These are phyloP conservation scores for Leptopilina syphax DNA, from an alignment of 2,888 invertebrate genomes.

Conservation along the genomic window DNA sequence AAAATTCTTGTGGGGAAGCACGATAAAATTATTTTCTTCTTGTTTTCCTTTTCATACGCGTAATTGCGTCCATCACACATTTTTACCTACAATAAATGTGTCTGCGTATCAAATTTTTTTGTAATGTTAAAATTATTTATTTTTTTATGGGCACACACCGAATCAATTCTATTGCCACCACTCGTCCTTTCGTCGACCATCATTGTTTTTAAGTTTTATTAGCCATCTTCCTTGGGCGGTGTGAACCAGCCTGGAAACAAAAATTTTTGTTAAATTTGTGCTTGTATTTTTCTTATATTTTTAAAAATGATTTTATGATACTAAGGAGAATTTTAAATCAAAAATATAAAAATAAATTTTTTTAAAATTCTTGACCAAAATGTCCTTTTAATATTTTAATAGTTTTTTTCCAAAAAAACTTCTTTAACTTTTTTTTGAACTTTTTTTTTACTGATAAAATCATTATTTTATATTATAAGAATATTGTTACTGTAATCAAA, in stretches of 20 bases:
- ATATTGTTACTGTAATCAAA: no score
- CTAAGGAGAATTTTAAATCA: no score
- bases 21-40: slow-evolving; percentile 25
- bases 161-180: slow-evolving; percentile 75
- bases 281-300: background rate
- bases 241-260: slow-evolving; percentile 89
- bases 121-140: slow-evolving; percentile 69
- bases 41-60: background rate
- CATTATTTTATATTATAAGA: no score
- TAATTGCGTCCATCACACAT: slow-evolving; percentile 4
- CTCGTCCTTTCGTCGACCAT: slow-evolving; percentile 68
- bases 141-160: slow-evolving; percentile 73
- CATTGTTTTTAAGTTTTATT: slow-evolving; percentile 75
- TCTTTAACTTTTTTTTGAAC: no score
- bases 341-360: no score
- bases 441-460: no score
- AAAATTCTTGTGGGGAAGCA: slow-evolving; percentile 28
- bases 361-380: no score
- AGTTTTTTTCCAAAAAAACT: no score
- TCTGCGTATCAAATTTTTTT: slow-evolving; percentile 74
- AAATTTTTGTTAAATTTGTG: background rate
- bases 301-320: no score
- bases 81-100: slow-evolving; percentile 39
- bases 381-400: no score
- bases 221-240: slow-evolving; percentile 94